Evolutionary conservation across 2,888 invertebrate genomes (phyloP).

Genomic region (Lissonota sp.): DNA sequence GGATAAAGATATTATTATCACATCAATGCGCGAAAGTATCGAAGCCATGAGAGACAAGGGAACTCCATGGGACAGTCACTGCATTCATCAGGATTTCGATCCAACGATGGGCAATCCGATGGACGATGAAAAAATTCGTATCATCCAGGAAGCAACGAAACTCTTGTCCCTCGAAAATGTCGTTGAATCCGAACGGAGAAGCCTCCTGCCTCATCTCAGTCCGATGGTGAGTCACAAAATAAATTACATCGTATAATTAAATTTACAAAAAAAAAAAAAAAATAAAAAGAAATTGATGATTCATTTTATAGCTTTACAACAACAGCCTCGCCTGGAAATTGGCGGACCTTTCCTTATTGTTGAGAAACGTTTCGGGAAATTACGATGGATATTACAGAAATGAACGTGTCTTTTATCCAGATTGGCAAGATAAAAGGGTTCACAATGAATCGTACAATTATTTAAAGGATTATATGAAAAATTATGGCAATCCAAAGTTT

Average conservation of each 20-base stretch:
- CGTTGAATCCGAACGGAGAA: constrained; percentile 29
- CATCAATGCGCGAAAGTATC: constrained; percentile 32
- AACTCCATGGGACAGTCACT: constrained; percentile 71
- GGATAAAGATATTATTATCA: constrained; percentile 17
- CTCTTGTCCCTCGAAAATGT: constrained; percentile 27
- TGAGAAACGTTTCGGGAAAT: constrained; percentile 36
- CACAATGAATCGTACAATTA: constrained; percentile 27
- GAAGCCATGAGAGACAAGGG: constrained; percentile 9
- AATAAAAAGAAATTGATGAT: not conserved
- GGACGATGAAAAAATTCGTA: constrained; percentile 4
- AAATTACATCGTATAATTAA: not conserved
- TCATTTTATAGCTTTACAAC: not conserved
- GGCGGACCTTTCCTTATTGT: constrained; percentile 37
- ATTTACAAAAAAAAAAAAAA: no score
- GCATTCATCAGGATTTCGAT: constrained; percentile 65
- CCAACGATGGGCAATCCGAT: constrained; percentile 59
- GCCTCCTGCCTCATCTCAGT: constrained; percentile 68
- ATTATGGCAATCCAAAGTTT: constrained; percentile 39
- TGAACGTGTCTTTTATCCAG: constrained; percentile 68
- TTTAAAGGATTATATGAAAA: constrained; percentile 62
- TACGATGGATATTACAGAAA: constrained; percentile 64
- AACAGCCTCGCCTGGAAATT: constrained; percentile 36
- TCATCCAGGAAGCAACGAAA: constrained; percentile 26
- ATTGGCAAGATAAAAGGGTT: constrained; percentile 65
- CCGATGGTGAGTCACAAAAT: constrained; percentile 67